Conservation (phyloP, 2,113 vertebrate species). For the Callithrix jacchus region DNA sequence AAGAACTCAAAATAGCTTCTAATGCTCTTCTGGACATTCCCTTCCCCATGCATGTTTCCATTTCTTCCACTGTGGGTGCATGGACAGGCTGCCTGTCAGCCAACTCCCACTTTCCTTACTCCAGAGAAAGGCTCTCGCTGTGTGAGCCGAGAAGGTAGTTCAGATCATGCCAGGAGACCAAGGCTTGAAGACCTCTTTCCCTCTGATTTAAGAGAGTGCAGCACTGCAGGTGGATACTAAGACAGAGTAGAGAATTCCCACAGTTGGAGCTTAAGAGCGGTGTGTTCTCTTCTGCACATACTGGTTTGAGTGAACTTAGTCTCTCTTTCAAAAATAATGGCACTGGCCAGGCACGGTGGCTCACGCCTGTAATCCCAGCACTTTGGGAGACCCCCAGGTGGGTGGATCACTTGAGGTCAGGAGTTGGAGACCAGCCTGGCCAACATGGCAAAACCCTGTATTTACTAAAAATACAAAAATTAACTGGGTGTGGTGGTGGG, state of each 20-base stretch:
- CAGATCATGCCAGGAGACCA: background rate
- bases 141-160: background rate
- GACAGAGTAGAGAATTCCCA: background rate
- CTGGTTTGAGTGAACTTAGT: background rate
- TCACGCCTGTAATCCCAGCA: no score
- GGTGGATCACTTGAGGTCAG: no score
- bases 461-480: no score
- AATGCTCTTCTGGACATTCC: background rate
- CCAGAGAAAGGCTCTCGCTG: background rate
- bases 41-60: background rate
- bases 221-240: background rate
- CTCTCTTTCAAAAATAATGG: constrained; percentile 20
- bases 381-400: no score
- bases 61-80: background rate
- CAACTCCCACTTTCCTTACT: background rate
- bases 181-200: background rate
- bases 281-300: background rate
- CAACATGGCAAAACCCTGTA: no score
- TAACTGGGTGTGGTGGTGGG: no score
- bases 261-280: background rate
- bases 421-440: no score
- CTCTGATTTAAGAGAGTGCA: background rate
- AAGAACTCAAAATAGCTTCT: background rate
- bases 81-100: background rate
- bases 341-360: no score